A percentile compares a stretch with the other conserved stretches of the same genome.
These are phyloP conservation scores for Phengaris alcon DNA, from an alignment of 2,888 invertebrate genomes.

Conservation along the genomic window DNA sequence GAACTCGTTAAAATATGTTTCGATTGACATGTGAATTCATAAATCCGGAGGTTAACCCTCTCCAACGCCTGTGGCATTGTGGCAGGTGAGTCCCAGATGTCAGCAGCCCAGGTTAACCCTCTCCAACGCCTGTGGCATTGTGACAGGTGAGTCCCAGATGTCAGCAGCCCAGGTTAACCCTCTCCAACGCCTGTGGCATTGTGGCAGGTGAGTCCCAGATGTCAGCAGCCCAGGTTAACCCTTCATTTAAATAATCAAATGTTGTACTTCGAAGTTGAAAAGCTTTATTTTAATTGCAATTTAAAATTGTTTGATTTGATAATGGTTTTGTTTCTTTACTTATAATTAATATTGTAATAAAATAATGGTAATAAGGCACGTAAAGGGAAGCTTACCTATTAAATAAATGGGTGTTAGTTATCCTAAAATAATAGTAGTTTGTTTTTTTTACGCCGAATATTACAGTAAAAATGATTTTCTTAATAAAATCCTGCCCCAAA, in stretches of 20 bases:
- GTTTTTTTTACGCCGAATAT: too few species aligned
- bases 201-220: constrained; percentile 6
- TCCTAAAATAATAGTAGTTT: too few species aligned
- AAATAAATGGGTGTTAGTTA: too few species aligned
- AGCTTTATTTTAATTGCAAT: neutral
- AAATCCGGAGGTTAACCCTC: constrained; percentile 2
- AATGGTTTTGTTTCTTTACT: neutral
- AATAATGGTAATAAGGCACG: too few species aligned
- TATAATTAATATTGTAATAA: neutral
- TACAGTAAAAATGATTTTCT: too few species aligned
- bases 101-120: constrained; percentile 3
- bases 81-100: constrained; percentile 6
- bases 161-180: constrained; percentile 4
- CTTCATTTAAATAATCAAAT: constrained; percentile 8
- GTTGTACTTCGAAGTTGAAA: neutral
- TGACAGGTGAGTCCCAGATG: neutral
- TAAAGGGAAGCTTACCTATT: too few species aligned
- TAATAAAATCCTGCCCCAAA: too few species aligned
- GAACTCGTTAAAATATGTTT: constrained; percentile 10
- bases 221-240: neutral
- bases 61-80: neutral
- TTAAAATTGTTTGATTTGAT: neutral
- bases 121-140: neutral
- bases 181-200: neutral
- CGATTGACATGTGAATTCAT: constrained; percentile 6